These are phyloP conservation scores for Mythimna albipuncta DNA, from an alignment of 2,888 invertebrate genomes.

Conservation along the genomic window DNA sequence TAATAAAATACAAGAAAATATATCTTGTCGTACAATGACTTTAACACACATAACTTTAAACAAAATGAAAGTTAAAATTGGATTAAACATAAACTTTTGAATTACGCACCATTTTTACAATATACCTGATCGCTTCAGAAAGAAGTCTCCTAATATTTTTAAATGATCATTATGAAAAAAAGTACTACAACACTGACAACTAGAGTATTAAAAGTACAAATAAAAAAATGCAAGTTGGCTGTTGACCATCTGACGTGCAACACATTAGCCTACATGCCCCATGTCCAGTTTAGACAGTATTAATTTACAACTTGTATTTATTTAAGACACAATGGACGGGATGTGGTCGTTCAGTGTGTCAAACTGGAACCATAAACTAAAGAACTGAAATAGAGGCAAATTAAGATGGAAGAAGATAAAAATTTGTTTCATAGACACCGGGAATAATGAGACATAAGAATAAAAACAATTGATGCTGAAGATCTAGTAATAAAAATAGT, in stretches of 20 bases:
- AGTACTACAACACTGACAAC: slow-evolving; percentile 14
- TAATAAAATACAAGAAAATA: not conserved
- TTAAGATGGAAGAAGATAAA: not conserved
- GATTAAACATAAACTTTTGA: not conserved
- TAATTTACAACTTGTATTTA: slow-evolving; percentile 80
- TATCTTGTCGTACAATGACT: not conserved
- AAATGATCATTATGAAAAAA: no score
- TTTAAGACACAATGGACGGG: slow-evolving; percentile 57
- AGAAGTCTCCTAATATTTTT: no score
- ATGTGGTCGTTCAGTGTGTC: slow-evolving; percentile 29
- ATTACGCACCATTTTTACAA: not conserved
- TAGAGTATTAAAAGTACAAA: slow-evolving; percentile 61
- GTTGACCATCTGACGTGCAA: slow-evolving; percentile 79
- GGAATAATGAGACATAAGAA: not conserved
- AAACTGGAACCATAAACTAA: slow-evolving; percentile 38
- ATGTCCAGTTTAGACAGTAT: slow-evolving; percentile 78
- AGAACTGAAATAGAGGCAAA: not conserved
- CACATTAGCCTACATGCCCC: slow-evolving; percentile 74
- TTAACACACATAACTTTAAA: no score
- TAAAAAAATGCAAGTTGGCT: slow-evolving; percentile 68
- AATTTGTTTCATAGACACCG: not conserved
- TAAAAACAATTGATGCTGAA: no score
- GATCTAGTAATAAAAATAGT: no score
- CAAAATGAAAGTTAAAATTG: not conserved
- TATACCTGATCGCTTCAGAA: no score